Base-by-base conservation (phyloP, 2,888 invertebrate genomes). In the Crossocerus cetratus region DNA sequence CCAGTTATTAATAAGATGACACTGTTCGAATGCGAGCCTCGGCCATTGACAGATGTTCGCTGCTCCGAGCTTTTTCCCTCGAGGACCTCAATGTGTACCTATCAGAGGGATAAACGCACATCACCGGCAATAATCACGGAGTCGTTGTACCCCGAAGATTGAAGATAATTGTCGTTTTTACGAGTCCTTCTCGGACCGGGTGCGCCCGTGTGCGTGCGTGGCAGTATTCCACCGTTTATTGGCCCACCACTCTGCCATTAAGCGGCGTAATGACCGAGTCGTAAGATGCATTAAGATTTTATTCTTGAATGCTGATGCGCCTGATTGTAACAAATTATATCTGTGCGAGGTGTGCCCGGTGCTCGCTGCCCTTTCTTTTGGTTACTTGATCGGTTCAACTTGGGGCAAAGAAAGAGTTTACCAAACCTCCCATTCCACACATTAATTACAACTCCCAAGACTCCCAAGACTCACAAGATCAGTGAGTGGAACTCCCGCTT, bases 371-470 rank as follows among this genome's bases (percentile, higher is more conserved):
- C 44, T 57, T 65, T 56, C 56, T 73, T 65, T 66, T 66, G 70
- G 16, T 4, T 2, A 2, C 1, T 16, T 16, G 49, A 2, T 1
- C 3, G 2, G 49, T 14, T 2, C 0, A 13, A 14, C 13, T 49
- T 49, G 74, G 75, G 83, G 80, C 83, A 86, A 85, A 83, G 83
- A 77, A 84, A 85, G 82, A 66, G 76, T 82, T 82, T 82, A 76
- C 77, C 76, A 72, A 79, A 81, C 75, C 81, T 70, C 78, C 72
- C 74, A 77, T 77, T 71, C 76, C n/a, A n/a, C n/a, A n/a, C n/a
- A n/a, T n/a, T n/a, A n/a, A n/a, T n/a, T n/a, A n/a, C n/a, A n/a
- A n/a, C n/a, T n/a, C n/a, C n/a, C n/a, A n/a, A n/a, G n/a, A n/a
- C n/a, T n/a, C n/a, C n/a, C n/a, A n/a, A n/a, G n/a, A n/a, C n/a